Base-by-base conservation (phyloP, 2,888 invertebrate species). In the Aelia acuminata region DNA sequence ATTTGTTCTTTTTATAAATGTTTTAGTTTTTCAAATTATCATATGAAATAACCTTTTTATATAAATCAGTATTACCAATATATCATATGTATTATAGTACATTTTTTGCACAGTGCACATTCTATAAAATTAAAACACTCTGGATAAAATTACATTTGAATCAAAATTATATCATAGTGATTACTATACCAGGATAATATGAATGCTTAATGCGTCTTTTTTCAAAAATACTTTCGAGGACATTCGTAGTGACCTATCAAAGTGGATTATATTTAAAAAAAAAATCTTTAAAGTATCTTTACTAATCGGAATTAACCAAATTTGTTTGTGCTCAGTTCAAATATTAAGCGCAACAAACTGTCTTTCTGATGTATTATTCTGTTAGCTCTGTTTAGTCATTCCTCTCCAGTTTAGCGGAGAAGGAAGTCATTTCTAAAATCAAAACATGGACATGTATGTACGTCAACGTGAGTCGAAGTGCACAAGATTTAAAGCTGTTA, bases 311-410 rank as follows among this genome's bases (percentile, higher is more conserved):
- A 89, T 84, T 35, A 39, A 89, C 43, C 43, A 88, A 89, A 85
- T 85, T 87, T 89, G 89, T 89, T 88, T 89, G 89, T 88, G 89
- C 90, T 90, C 90, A 90, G 90, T 90, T 90, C 90, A 90, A 89
- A 88, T 90, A 90, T 90, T 89, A 89, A 90, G 90, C 89, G 88
- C 88, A 90, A 90, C 90, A 89, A 89, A 88, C 88, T 87, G 90
- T 90, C 90, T 90, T 90, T 90, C 90, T 89, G 88, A 88, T 89
- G 85, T 89, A 89, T 87, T 87, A 87, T 89, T 89, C 87, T 89
- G 89, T 89, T 89, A 88, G 88, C 84, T 63, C 70, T 88, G 85
- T 88, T 80, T 86, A 86, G 85, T 85, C 50, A 48, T 86, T 47
- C 87, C 87, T 53, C 31, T 87, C 87, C 88, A 88, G 80, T 89